Evolutionary conservation across 2,888 invertebrate species (phyloP), one percentile per base, ranked within the genome.

Genomic region (Trichopria drosophilae): DNA sequence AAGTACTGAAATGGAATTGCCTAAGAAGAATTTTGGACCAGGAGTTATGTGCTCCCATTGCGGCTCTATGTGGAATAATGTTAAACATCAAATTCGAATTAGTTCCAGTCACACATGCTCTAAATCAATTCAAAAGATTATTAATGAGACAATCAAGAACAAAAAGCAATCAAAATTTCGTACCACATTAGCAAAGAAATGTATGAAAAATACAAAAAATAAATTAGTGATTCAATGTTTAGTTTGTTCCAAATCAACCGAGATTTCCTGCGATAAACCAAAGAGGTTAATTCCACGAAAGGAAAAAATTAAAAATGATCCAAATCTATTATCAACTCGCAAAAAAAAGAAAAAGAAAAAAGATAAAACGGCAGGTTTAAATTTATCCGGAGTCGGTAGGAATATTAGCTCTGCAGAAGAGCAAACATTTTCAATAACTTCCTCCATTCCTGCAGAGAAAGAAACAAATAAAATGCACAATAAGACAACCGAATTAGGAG

Each of bases 331-430:
- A 32, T 47, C 37, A 28, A 10, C 35, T 19, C 57, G 54, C 1
- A 64, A 57, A 19, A 71, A 67, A 39, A 72, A 68, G 41, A 77
- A 68, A 51, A 78, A 71, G 48, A 72, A 51, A 20, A 77, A 68
- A 54, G 77, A 79, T 53, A 75, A 67, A 62, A 76, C 72, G 42
- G 76, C 77, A 46, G 78, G 79, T 31, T 69, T 79, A 39, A 75
- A 74, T 47, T 48, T 69, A 54, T 59, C 65, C n/a, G 19, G n/a
- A 15, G 13, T 16, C 2, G 22, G 24, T 29, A 51, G 26, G 49
- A 41, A n/a, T 28, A 22, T 12, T 23, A 32, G 19, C 22, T 12
- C 7, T 41, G n/a, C 28, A 12, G 4, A 49, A 23, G 37, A 36
- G 20, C 6, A 39, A 29, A 7, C 13, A 41, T 6, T 18, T 29